phyloP scores from a whole-genome alignment of 2,113 vertebrate genomes.

The Lepus americanus region DNA sequence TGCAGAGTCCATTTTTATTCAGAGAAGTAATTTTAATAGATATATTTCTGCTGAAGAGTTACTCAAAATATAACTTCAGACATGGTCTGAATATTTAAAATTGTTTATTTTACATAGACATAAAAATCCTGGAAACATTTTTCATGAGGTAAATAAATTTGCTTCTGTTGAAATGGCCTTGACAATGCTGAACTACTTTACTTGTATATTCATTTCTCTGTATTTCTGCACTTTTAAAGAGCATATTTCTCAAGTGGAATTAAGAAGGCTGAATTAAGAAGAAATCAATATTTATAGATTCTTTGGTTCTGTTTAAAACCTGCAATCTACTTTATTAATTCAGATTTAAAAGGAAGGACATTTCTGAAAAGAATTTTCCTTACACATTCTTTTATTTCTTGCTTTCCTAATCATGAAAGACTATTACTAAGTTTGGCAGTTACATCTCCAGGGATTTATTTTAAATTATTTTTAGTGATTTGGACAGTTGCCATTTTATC shows the following conservation, averaged over 20 bases:
- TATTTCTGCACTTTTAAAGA: constrained; percentile 70
- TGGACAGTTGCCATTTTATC: constrained; percentile 73
- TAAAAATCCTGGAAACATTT: constrained; percentile 19
- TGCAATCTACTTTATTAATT: constrained; percentile 42
- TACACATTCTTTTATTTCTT: not conserved
- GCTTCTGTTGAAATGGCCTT: constrained; percentile 61
- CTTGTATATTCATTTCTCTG: constrained; percentile 64
- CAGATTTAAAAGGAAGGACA: constrained; percentile 44
- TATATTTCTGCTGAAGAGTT: not conserved
- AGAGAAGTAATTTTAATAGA: not conserved
- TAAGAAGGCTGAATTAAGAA: not conserved
- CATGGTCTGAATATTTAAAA: constrained; percentile 9
- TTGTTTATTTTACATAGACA: not conserved
- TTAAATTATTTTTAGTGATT: constrained; percentile 73
- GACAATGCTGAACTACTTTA: constrained; percentile 67
- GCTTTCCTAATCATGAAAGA: constrained; percentile 55
- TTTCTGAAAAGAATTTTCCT: constrained; percentile 57
- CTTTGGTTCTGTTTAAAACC: constrained; percentile 51
- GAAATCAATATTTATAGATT: not conserved
- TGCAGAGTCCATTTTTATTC: constrained; percentile 13
- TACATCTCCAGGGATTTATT: constrained; percentile 58
- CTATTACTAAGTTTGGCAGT: constrained; percentile 63
- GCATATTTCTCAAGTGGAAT: constrained; percentile 37
- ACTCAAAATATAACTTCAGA: constrained; percentile 36
- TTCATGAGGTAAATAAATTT: not conserved